Evolutionary conservation across 2,797 vertebrate species (phyloP), one percentile per base, ranked within the genome.

Genomic region (Chelidonichthys spinosus): DNA sequence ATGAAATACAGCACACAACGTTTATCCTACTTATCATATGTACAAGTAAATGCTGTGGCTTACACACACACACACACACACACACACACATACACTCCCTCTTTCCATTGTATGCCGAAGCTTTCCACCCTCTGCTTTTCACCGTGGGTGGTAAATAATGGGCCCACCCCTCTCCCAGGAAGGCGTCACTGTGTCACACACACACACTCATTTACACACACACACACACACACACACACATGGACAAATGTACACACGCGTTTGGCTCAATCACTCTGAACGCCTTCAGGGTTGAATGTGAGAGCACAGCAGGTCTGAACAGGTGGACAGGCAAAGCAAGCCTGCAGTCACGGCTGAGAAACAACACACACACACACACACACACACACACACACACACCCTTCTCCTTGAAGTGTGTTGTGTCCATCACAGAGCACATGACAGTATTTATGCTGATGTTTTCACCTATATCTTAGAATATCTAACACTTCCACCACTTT

Each of bases 121-220:
- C 58, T 50, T 75, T 79, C 55, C 63, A 74, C 63, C 75, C 74
- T 61, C 55, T 70, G 60, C 67, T 82, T 68, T 67, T 90, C 92
- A 44, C 79, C 64, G 70, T 94, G 93, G 93, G 93, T 94, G 93
- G 93, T 89, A 90, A 76, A 81, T 69, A 79, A 44, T 13, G 37
- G 72, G 68, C 55, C 78, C 74, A 65, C 77, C 83, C 66, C 76
- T 70, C 58, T 79, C 69, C 72, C 79, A 79, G 83, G 81, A 91
- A 89, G 93, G 87, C 87, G 81, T 92, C 83, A 82, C 66, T 81
- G 49, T 71, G 62, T 74, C 64, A 56, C 73, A 68, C 58, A 61
- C 63, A 63, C 13, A 73, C 63, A 69, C 53, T 56, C 32, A 69
- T 62, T 70, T 53, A 76, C 61, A 61, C 49, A 63, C 50, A 60